phyloP scores from a whole-genome alignment of 2,797 vertebrate genomes.

The Scolopax bukidnonensis region DNA sequence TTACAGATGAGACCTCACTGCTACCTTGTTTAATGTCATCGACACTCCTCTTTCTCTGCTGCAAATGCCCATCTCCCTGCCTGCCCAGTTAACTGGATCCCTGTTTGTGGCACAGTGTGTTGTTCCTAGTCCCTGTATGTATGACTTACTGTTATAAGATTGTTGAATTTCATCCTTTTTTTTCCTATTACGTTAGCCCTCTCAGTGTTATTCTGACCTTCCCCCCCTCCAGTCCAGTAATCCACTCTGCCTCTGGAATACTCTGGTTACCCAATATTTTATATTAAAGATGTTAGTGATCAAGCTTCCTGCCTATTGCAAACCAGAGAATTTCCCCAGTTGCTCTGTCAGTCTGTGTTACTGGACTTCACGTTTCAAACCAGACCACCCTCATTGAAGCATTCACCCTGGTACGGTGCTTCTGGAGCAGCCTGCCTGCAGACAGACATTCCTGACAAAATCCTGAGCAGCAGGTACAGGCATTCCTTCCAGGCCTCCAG shows the following conservation, averaged over 20 bases:
- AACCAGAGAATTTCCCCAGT: background rate
- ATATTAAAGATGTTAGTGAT: background rate
- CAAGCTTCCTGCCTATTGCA: background rate
- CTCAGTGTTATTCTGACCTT: background rate
- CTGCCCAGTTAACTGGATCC: background rate
- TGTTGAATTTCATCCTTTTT: background rate
- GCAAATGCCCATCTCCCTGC: background rate
- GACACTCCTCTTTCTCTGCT: background rate
- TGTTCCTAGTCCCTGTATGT: background rate
- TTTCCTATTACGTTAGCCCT: background rate
- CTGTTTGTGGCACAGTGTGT: background rate
- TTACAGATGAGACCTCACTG: background rate
- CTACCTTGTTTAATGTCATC: background rate
- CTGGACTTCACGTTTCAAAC: background rate
- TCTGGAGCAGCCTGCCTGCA: background rate
- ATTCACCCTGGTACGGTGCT: accelerated
- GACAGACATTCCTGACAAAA: background rate
- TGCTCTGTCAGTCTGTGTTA: background rate
- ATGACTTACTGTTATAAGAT: background rate
- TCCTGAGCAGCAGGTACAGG: background rate
- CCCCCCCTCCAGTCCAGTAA: background rate
- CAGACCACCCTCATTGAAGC: background rate
- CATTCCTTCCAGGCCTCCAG: background rate
- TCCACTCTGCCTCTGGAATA: background rate
- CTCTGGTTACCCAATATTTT: background rate